phyloP scores from a whole-genome alignment of 2,888 invertebrate species.

The Chymomyza caudatula region DNA sequence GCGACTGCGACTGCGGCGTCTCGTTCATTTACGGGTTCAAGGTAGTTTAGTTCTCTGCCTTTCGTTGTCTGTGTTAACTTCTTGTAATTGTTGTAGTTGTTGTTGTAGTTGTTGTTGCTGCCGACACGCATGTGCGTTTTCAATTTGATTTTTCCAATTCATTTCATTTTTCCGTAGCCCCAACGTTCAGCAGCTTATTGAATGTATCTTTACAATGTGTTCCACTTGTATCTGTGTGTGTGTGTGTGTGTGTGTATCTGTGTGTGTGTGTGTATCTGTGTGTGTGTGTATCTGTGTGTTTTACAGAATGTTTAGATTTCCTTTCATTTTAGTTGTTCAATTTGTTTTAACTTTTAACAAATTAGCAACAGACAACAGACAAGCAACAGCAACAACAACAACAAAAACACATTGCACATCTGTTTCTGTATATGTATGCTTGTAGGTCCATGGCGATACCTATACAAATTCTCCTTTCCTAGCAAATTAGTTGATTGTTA shows the following conservation, averaged over 20 bases:
- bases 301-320: neutral
- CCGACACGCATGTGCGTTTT: constrained; percentile 38
- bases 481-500: no score
- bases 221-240: constrained; percentile 1
- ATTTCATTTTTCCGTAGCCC: constrained; percentile 21
- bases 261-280: neutral
- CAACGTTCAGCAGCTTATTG: neutral
- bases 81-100: constrained; percentile 23
- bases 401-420: no score
- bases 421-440: neutral
- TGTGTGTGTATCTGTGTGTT: neutral
- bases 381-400: neutral
- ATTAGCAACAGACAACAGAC: neutral
- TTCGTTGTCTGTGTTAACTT: constrained; percentile 10
- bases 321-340: neutral
- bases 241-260: neutral
- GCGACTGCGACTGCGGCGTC: neutral
- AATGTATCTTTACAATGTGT: neutral
- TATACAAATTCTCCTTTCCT: no score
- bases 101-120: constrained; percentile 22
- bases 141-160: constrained; percentile 32
- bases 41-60: constrained; percentile 57
- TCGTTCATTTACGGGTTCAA: constrained; percentile 60
- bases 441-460: no score
- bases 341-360: neutral